Conservation (phyloP, 1,140 invertebrate species). For the Eurosta solidaginis region DNA sequence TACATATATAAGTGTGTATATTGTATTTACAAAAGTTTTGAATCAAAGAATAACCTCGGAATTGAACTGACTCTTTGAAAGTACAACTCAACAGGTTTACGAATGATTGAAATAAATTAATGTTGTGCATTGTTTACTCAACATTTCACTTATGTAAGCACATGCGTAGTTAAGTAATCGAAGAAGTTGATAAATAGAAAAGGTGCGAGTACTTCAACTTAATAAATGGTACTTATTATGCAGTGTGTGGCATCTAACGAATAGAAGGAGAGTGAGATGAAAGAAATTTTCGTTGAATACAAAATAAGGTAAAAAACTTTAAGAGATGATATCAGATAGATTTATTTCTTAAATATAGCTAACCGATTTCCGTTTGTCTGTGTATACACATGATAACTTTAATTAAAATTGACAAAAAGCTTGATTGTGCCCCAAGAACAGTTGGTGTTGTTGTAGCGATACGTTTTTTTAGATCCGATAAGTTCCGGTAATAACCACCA, state of each 20-base stretch:
- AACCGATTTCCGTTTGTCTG: no score
- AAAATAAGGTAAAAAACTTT: no score
- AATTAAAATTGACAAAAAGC: no score
- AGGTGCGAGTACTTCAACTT: conserved; percentile 9
- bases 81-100: neutral
- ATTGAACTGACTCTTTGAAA: neutral
- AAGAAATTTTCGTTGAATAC: no score
- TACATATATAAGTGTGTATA: neutral
- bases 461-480: no score
- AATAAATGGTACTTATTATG: conserved; percentile 2
- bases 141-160: conserved; percentile 1
- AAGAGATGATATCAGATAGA: no score
- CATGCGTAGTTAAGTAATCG: conserved; percentile 17
- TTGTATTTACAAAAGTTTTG: neutral
- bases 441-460: no score
- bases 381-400: no score
- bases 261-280: neutral
- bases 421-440: no score
- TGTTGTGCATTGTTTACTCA: neutral
- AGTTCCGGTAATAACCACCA: no score
- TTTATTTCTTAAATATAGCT: no score
- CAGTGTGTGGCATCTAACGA: neutral
- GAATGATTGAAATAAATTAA: conserved; percentile 4
- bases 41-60: neutral
- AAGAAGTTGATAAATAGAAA: conserved; percentile 25